Evolutionary conservation across 2,888 invertebrate species (phyloP), one percentile per base, ranked within the genome.

Genomic region (Lissonota sp.): DNA sequence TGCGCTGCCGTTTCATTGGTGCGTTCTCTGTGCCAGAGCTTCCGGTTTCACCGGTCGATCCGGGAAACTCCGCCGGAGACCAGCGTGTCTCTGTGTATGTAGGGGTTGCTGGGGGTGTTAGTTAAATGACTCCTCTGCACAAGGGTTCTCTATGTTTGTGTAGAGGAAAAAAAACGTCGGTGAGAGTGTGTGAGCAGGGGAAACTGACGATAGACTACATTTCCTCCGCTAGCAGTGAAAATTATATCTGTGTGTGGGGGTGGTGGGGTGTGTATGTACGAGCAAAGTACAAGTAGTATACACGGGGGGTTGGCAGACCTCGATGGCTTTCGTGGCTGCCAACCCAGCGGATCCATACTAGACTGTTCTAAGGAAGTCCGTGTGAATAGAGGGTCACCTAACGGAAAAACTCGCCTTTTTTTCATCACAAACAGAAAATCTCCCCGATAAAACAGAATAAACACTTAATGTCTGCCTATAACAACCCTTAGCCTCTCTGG

Each of bases 251-350:
- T 26, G 26, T 26, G 26, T 26, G 26, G 26, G 53, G 53, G 12
- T 12, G 53, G 12, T 5, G 14, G 12, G 5, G 51, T 6, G 51
- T 4, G 51, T 2, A 12, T 4, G 12, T n/a, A 12, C 6, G 53
- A 12, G 53, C 6, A 12, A 53, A 14, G 53, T 53, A 53, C 53
- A 53, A 12, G 14, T 12, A 53, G 53, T 53, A 12, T 12, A 53
- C 46, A 6, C 49, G 64, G 12, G 72, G 74, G 74, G 74, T 74
- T 74, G 66, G 66, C 64, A 66, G 74, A 40, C 74, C 74, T 74
- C 64, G 74, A 66, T 66, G 55, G 66, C 64, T 74, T 74, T 66
- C 44, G 63, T 55, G 63, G 58, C 63, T 55, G 16, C 51, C 57
- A 64, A 46, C 57, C 46, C 46, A 16, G 12, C 53, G 62, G 72